These are phyloP conservation scores for Forpus xanthops DNA, from an alignment of 2,797 vertebrate genomes.

Conservation along the genomic window DNA sequence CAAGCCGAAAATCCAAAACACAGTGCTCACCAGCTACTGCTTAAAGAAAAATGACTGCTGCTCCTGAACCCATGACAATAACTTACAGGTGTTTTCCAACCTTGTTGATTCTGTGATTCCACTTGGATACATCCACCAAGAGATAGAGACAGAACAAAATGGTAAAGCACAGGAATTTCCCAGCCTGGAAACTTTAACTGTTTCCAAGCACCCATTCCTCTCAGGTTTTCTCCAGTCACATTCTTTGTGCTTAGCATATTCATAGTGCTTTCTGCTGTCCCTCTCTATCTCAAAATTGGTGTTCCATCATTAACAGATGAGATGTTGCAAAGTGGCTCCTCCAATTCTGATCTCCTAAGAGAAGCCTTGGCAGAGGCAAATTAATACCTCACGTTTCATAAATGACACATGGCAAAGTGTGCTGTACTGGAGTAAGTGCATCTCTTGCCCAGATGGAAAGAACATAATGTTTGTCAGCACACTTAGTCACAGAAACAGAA, in stretches of 20 bases:
- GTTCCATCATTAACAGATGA: neutral
- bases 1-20: too few relatives aligned
- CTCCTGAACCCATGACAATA: too few relatives aligned
- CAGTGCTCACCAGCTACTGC: too few relatives aligned
- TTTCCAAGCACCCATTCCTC: neutral
- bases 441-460: neutral
- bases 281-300: fast-evolving
- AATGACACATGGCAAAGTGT: fast-evolving
- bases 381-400: neutral
- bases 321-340: neutral
- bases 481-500: neutral
- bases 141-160: fast-evolving
- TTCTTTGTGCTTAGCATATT: fast-evolving
- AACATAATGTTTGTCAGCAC: fast-evolving
- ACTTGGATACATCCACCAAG: neutral
- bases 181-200: neutral
- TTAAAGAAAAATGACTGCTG: too few relatives aligned
- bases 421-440: neutral
- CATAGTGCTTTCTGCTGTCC: fast-evolving
- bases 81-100: neutral
- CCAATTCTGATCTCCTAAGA: neutral
- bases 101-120: neutral
- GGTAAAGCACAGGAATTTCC: neutral
- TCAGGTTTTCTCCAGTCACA: neutral
- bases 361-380: neutral